A percentile compares a stretch with the other conserved stretches of the same genome.
Conservation (phyloP, 2,888 invertebrate species). For the Standfussiana lucernea region DNA sequence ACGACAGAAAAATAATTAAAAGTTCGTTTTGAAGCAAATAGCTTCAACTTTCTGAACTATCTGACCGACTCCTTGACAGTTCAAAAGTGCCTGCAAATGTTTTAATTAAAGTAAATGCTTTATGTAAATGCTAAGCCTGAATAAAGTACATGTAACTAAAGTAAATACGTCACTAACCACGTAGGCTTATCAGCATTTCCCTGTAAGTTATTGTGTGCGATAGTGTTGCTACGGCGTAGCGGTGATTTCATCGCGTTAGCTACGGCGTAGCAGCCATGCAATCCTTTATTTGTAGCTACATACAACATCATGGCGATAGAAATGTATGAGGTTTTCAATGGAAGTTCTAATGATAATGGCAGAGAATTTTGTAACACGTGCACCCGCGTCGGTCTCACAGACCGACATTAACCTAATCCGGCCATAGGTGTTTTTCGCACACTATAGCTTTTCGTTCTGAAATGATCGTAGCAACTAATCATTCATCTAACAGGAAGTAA, state of each 20-base stretch:
- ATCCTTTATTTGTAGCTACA: neutral
- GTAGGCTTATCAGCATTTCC: neutral
- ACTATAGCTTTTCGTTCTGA: too few relatives aligned
- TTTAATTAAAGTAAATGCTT: neutral
- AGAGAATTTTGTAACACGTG: too few relatives aligned
- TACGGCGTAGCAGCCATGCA: slow-evolving; percentile 23
- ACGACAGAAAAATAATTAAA: neutral
- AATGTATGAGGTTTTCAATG: neutral
- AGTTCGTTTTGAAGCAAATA: neutral
- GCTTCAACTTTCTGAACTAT: slow-evolving; percentile 2
- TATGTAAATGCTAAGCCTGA: too few relatives aligned
- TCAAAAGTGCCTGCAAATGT: neutral
- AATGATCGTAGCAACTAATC: too few relatives aligned
- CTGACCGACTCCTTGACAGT: neutral
- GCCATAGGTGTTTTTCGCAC: too few relatives aligned
- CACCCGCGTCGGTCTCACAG: too few relatives aligned
- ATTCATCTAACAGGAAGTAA: too few relatives aligned
- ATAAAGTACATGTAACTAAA: too few relatives aligned
- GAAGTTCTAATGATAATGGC: neutral
- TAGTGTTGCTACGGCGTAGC: slow-evolving; percentile 25
- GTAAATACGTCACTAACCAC: slow-evolving; percentile 5
- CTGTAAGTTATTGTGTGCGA: neutral
- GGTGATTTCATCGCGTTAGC: neutral
- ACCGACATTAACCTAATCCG: too few relatives aligned
- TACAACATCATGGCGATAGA: neutral